Conservation (phyloP, 2,888 invertebrate genomes). For the Caradrina kadenii region DNA sequence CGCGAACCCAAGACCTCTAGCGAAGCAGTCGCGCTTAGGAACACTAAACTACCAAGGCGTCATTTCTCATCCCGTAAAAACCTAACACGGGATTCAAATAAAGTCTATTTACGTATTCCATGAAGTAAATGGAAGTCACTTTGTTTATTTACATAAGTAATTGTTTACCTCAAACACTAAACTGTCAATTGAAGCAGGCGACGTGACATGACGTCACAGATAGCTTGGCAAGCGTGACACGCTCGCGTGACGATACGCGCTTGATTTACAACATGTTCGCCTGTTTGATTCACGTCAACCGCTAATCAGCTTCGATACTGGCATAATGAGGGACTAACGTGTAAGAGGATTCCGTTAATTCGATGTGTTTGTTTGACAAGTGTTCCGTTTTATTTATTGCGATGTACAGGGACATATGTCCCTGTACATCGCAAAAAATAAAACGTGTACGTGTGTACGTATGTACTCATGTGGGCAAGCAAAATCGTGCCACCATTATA, state of each 20-base stretch:
- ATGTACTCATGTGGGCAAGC: too few species aligned
- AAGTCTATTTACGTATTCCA: not conserved
- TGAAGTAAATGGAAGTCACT: not conserved
- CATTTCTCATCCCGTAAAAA: too few species aligned
- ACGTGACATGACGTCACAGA: constrained; percentile 45
- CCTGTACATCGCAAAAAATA: not conserved
- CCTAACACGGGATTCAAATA: too few species aligned
- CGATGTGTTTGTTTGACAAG: constrained; percentile 11
- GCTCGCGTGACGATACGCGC: constrained; percentile 50
- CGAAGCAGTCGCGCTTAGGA: too few species aligned
- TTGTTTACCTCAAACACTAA: constrained; percentile 33
- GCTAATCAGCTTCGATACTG: constrained; percentile 48
- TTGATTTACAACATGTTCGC: constrained; percentile 56
- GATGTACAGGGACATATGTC: not conserved
- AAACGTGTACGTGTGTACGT: too few species aligned
- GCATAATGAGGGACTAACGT: constrained; percentile 41
- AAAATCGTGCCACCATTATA: too few species aligned
- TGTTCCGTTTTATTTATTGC: not conserved
- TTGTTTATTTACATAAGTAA: constrained; percentile 19
- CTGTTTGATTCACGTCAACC: constrained; percentile 46
- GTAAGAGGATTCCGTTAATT: constrained; percentile 27
- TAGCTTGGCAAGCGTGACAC: constrained; percentile 45
- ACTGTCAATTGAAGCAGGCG: constrained; percentile 39
- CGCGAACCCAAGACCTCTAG: too few species aligned
- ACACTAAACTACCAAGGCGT: too few species aligned